phyloP scores from a whole-genome alignment of 2,888 invertebrate species.

The Tipula unca region DNA sequence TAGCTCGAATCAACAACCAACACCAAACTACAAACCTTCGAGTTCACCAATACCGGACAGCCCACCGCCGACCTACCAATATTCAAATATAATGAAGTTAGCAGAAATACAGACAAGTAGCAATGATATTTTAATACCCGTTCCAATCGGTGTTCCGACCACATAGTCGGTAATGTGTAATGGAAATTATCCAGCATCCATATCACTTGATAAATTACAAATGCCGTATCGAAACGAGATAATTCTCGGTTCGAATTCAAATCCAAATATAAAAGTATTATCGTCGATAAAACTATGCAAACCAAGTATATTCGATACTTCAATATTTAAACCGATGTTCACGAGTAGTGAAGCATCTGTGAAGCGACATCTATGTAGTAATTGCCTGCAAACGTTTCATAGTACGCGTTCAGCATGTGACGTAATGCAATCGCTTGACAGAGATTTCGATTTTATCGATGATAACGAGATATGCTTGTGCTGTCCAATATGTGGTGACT shows the following conservation, averaged over 20 bases:
- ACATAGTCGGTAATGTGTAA: background rate
- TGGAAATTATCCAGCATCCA: background rate
- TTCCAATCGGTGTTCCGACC: background rate
- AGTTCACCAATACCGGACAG: constrained; percentile 17
- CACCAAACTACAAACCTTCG: background rate
- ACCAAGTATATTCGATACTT: background rate
- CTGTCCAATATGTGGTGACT: background rate
- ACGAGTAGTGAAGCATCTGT: background rate
- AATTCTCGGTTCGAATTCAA: background rate
- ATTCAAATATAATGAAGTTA: background rate
- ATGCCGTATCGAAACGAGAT: background rate
- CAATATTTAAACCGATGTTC: background rate
- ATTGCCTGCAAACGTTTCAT: background rate
- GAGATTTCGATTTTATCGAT: background rate
- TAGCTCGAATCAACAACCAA: background rate
- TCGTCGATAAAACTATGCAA: background rate
- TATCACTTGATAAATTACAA: background rate
- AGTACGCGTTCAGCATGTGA: background rate
- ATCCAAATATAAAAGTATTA: background rate
- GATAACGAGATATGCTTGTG: background rate
- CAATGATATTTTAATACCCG: background rate
- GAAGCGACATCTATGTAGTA: background rate
- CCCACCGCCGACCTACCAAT: constrained; percentile 1
- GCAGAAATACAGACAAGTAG: background rate
- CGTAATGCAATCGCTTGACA: background rate